Percentiles rank a stretch among this genome's conserved stretches.
phyloP scores from a whole-genome alignment of 53 echinoderm and acorn worm genomes.

The Antedon mediterranea region DNA sequence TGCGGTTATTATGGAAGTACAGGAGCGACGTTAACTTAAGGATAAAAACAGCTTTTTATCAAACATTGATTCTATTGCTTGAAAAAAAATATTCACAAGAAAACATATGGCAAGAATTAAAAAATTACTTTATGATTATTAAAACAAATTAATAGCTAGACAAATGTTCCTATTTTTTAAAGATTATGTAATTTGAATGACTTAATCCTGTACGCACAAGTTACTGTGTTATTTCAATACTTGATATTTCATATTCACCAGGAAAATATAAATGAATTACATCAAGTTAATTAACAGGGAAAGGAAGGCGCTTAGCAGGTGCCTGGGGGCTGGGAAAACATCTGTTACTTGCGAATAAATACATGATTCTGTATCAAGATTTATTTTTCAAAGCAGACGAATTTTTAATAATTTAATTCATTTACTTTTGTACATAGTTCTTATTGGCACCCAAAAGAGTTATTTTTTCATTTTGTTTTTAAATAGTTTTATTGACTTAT shows the following conservation, averaged over 20 bases:
- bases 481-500: no score
- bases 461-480: no score
- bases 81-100: background rate
- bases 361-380: no score
- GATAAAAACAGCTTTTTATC: background rate
- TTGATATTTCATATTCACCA: background rate
- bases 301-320: background rate
- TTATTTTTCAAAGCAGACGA: no score
- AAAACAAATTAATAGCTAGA: background rate
- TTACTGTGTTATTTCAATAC: background rate
- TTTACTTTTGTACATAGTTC: no score
- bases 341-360: no score
- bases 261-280: background rate
- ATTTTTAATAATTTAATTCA: no score
- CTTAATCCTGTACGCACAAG: background rate
- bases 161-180: background rate
- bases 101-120: background rate
- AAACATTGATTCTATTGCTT: background rate
- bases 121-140: background rate
- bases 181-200: background rate
- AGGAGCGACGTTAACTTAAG: background rate
- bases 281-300: background rate
- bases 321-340: background rate
- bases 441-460: no score
- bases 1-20: background rate